phyloP scores from a whole-genome alignment of 2,113 vertebrate species.

The Larimichthys polyactis region DNA sequence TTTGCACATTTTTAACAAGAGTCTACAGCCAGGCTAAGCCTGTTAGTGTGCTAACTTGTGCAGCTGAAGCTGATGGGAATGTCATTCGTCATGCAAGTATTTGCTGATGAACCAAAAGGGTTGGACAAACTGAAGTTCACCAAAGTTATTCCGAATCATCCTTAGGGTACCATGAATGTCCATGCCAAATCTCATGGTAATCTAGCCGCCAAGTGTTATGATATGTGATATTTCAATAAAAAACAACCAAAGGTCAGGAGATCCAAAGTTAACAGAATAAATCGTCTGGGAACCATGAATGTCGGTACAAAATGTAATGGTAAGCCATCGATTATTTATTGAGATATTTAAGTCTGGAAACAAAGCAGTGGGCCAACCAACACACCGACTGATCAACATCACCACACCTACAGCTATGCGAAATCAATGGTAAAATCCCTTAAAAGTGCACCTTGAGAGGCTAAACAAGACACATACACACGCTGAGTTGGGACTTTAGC shows the following conservation, averaged over 20 bases:
- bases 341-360: neutral
- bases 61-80: neutral
- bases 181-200: neutral
- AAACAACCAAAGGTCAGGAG: neutral
- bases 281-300: neutral
- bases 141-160: neutral
- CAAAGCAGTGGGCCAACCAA: neutral
- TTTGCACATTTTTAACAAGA: neutral
- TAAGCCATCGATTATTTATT: neutral
- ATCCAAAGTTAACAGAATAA: neutral
- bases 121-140: neutral
- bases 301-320: neutral
- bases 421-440: neutral
- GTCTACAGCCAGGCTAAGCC: neutral
- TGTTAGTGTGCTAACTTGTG: neutral
- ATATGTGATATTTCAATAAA: constrained; percentile 9
- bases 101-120: neutral
- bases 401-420: neutral
- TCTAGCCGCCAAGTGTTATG: neutral
- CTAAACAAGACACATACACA: neutral
- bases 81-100: neutral
- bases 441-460: neutral
- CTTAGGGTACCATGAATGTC: neutral
- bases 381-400: too few relatives aligned
- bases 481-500: neutral